Conservation (phyloP, 2,797 vertebrate genomes). For the Aplochiton taeniatus region DNA sequence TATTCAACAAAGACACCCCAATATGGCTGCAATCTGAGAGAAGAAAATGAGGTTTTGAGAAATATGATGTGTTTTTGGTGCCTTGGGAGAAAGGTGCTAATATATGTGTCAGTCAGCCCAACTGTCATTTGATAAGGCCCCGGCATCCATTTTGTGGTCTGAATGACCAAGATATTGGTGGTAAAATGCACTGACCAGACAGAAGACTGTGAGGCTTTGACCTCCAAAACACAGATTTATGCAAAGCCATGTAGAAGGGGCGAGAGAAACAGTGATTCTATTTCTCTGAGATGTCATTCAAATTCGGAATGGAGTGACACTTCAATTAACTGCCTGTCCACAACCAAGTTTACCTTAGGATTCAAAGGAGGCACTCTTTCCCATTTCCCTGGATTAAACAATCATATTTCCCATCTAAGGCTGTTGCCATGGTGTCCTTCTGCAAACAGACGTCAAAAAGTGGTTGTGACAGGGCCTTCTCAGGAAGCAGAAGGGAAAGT, state of each 20-base stretch:
- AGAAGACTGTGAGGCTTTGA: slow-evolving; percentile 40
- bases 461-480: slow-evolving; percentile 59
- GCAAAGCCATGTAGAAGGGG: slow-evolving; percentile 51
- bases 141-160: slow-evolving; percentile 47
- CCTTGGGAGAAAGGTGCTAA: slow-evolving; percentile 68
- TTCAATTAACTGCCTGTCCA: slow-evolving; percentile 74
- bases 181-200: neutral
- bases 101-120: slow-evolving; percentile 69
- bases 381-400: slow-evolving; percentile 70
- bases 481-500: slow-evolving; percentile 44
- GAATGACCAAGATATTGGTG: slow-evolving; percentile 63
- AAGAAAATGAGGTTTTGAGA: slow-evolving; percentile 67
- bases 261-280: slow-evolving; percentile 55
- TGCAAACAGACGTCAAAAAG: slow-evolving; percentile 41
- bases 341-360: slow-evolving; percentile 67
- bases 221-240: slow-evolving; percentile 70
- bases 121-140: slow-evolving; percentile 57
- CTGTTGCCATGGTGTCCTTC: slow-evolving; percentile 62
- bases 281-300: slow-evolving; percentile 71
- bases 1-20: slow-evolving; percentile 65
- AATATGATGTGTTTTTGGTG: slow-evolving; percentile 72
- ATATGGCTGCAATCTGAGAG: slow-evolving; percentile 61
- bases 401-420: slow-evolving; percentile 73
- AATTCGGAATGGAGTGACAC: slow-evolving; percentile 69
- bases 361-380: slow-evolving; percentile 53